Evolutionary conservation across 30 jellyfish, hydroid and myxozoan species (phyloP).

Genomic region (Cassiopea andromeda): DNA sequence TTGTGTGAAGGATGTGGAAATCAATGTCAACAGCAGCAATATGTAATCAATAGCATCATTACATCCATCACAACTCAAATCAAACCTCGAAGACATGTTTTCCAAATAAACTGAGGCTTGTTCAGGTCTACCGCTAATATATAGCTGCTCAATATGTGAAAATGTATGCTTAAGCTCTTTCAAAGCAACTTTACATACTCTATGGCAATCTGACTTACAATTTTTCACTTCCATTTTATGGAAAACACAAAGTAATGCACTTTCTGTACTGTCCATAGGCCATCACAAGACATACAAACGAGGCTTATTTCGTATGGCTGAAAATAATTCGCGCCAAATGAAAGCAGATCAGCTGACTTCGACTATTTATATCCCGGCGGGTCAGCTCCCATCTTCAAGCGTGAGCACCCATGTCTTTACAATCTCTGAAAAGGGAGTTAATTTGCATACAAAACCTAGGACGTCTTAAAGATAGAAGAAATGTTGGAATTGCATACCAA

Average conservation of each 20-base stretch:
- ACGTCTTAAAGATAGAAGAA: not conserved
- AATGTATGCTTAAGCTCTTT: not conserved
- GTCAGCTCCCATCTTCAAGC: not conserved
- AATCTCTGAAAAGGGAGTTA: not conserved
- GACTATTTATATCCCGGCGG: not conserved
- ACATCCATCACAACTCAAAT: not conserved
- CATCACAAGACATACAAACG: not conserved
- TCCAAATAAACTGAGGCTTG: not conserved
- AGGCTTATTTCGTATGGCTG: not conserved
- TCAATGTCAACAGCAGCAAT: not conserved
- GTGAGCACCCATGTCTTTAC: not conserved
- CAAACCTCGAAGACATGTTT: not conserved
- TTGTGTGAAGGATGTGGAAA: not conserved
- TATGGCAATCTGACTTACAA: not conserved
- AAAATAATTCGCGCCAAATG: not conserved
- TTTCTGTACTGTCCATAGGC: not conserved
- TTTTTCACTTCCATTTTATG: not conserved
- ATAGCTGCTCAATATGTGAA: not conserved
- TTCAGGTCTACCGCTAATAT: not conserved
- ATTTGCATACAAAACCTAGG: not conserved
- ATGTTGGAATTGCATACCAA: too few species aligned
- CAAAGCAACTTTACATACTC: not conserved
- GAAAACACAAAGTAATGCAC: not conserved
- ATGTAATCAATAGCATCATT: not conserved
- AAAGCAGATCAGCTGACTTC: too few species aligned